These are phyloP conservation scores for Hylaea fasciaria DNA, from an alignment of 2,888 invertebrate species.

Conservation along the genomic window DNA sequence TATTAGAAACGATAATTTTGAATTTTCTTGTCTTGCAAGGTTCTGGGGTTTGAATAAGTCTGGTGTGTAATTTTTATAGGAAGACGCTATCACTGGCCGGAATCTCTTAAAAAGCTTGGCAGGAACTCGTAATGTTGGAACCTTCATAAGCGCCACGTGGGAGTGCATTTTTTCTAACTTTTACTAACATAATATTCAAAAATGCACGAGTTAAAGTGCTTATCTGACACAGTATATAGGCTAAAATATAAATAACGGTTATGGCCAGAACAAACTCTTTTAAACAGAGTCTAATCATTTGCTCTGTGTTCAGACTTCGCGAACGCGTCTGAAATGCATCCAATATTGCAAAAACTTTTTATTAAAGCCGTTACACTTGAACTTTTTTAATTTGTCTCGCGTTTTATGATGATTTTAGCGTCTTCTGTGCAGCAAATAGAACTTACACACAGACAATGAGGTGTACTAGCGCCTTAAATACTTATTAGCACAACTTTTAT, in stretches of 20 bases:
- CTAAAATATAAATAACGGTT: background rate
- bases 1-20: background rate
- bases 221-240: too few relatives aligned
- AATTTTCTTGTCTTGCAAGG: background rate
- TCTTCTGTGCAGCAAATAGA: background rate
- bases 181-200: too few relatives aligned
- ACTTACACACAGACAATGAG: background rate
- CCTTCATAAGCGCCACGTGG: too few relatives aligned
- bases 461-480: too few relatives aligned
- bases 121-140: too few relatives aligned
- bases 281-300: constrained; percentile 13
- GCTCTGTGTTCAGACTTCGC: constrained; percentile 12
- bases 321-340: constrained; percentile 33
- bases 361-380: constrained; percentile 28
- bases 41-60: too few relatives aligned
- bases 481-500: too few relatives aligned
- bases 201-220: too few relatives aligned
- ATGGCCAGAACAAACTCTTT: background rate
- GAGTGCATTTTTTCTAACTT: too few relatives aligned
- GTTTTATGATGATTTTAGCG: constrained; percentile 12
- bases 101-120: too few relatives aligned
- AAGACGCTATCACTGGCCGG: too few relatives aligned
- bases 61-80: too few relatives aligned
- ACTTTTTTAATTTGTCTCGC: constrained; percentile 42
- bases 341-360: constrained; percentile 36